These are phyloP conservation scores for Calidris pugnax DNA, from an alignment of 2,113 vertebrate genomes.

Conservation along the genomic window DNA sequence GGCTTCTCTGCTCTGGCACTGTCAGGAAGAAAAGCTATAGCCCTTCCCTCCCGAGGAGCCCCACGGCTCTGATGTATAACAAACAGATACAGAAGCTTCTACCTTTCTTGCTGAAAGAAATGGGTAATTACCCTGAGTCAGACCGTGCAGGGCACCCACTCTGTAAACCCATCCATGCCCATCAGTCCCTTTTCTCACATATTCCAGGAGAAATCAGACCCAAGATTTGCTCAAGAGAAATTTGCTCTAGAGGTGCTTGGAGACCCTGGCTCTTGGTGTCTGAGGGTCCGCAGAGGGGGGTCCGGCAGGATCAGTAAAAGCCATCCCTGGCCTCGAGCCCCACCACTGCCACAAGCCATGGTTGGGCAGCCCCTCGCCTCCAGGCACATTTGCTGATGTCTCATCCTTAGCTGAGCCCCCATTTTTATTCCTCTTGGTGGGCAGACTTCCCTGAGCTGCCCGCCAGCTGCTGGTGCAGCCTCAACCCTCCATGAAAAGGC, in stretches of 20 bases:
- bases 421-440: not conserved
- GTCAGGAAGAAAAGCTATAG: not conserved
- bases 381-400: accelerated
- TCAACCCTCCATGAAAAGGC: slow-evolving; percentile 5
- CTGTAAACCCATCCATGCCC: not conserved
- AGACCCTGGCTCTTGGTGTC: not conserved
- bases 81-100: not conserved
- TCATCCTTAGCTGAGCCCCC: not conserved
- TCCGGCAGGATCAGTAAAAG: not conserved
- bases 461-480: not conserved
- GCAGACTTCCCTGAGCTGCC: not conserved
- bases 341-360: accelerated
- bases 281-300: accelerated
- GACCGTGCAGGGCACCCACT: accelerated
- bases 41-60: not conserved
- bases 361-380: not conserved
- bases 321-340: not conserved
- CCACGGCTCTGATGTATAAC: not conserved
- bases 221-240: not conserved
- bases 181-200: not conserved
- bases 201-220: not conserved
- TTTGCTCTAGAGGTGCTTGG: not conserved
- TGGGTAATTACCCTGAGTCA: not conserved
- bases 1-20: not conserved
- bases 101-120: not conserved